Base-by-base conservation (phyloP, 1,140 invertebrate species). In the Magallana gigas region DNA sequence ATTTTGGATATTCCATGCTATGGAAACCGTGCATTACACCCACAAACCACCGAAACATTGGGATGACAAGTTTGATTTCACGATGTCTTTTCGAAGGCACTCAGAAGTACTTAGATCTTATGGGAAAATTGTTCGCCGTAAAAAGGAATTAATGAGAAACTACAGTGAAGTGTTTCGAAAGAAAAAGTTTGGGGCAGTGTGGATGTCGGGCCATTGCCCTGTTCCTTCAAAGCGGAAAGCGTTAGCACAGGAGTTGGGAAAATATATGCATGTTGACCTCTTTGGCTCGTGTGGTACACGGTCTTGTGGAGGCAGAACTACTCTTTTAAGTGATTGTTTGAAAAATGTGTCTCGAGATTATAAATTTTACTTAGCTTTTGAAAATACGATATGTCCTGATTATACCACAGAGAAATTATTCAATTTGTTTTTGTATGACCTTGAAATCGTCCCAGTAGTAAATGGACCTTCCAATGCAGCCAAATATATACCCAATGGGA, bases 401-500 rank as follows among this genome's bases (percentile, higher is more conserved):
- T 64, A 64, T 18, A 64, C 60, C 7, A 64, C 60, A 64, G 60
- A 64, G 5, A 64, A 64, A 64, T 64, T 64, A 64, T 64, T 64
- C 18, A 64, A 64, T 64, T 16, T 64, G 18, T 64, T 64, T 64
- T 64, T 64, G 60, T 16, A 18, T 64, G 14, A 64, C 18, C 18
- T 64, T n/a, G 60, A 64, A n/a, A 18, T 64, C 18, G 16, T 64
- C 0, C 60, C 60, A n/a, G 60, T 64, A 64, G 18, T 64, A n/a
- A 64, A 64, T 64, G 60, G 60, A n/a, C 60, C 60, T 2, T 1
- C 16, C 16, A 64, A 16, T 64, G 60, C 14, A 64, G 60, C 16
- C 16, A 14, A n/a, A 16, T 64, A 64, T 18, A 64, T 64, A 64
- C 60, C 60, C 16, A 64, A 64, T n/a, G 60, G 60, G 16, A 64